Conservation (phyloP, 2,888 invertebrate species). For the Pherbina coryleti region DNA sequence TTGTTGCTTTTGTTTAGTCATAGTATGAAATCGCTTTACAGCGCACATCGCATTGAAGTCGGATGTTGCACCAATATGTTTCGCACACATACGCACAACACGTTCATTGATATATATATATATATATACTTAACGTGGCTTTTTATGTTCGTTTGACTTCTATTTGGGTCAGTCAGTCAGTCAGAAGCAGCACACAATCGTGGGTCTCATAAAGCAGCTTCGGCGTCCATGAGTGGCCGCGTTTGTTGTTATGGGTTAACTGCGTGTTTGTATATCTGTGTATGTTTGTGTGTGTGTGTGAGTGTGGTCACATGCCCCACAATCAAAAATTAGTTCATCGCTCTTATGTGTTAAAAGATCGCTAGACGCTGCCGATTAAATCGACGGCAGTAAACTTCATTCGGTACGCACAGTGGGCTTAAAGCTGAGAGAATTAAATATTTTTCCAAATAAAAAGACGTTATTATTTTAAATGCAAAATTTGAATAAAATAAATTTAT, state of each 20-base stretch:
- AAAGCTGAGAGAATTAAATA: not conserved
- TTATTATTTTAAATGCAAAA: too few species aligned
- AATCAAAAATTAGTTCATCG: slow-evolving; percentile 15
- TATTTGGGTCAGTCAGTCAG: slow-evolving; percentile 9
- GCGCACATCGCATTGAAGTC: slow-evolving; percentile 35
- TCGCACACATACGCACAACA: not conserved
- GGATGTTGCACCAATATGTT: slow-evolving; percentile 42
- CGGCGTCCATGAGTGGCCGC: not conserved
- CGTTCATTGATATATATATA: not conserved
- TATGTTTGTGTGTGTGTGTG: not conserved
- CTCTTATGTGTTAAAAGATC: slow-evolving; percentile 32
- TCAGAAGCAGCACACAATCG: not conserved
- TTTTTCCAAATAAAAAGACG: not conserved
- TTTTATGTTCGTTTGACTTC: not conserved
- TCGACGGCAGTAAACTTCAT: not conserved
- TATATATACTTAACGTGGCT: too few species aligned
- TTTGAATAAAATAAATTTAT: too few species aligned
- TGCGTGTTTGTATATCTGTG: not conserved
- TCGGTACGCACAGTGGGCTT: slow-evolving; percentile 22
- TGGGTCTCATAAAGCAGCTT: not conserved
- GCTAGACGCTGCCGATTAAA: not conserved
- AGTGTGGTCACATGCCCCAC: not conserved
- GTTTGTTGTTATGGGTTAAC: not conserved
- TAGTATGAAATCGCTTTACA: too few species aligned
- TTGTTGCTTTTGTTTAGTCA: too few species aligned